A percentile compares a stretch with the other conserved stretches of the same genome.
These are phyloP conservation scores for Andricus quercusramuli DNA, from an alignment of 2,888 invertebrate genomes.

Conservation along the genomic window DNA sequence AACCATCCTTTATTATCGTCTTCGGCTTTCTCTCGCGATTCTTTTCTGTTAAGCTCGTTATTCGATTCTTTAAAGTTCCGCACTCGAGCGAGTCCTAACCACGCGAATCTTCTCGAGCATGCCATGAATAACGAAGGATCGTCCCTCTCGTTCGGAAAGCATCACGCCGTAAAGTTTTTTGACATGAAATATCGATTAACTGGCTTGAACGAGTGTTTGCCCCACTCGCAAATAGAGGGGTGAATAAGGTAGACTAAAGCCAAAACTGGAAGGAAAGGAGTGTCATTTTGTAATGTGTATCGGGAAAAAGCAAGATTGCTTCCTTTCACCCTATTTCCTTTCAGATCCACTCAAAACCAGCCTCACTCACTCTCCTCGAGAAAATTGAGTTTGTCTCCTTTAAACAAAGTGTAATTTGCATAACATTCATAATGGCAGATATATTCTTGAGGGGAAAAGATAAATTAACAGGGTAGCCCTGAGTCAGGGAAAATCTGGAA, in stretches of 20 bases:
- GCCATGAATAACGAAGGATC: constrained; percentile 43
- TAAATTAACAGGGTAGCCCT: neutral
- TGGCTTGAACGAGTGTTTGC: constrained; percentile 34
- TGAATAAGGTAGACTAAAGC: neutral
- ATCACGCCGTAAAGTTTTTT: constrained; percentile 52
- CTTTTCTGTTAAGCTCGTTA: constrained; percentile 42
- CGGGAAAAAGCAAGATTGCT: constrained; percentile 51
- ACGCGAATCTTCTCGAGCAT: constrained; percentile 41
- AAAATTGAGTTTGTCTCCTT: neutral
- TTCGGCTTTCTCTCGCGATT: constrained; percentile 40
- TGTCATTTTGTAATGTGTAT: constrained; percentile 63
- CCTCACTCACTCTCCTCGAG: constrained; percentile 46
- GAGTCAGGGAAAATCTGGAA: too few relatives aligned
- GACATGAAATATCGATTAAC: constrained; percentile 63
- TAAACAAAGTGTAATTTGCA: neutral
- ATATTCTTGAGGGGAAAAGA: neutral
- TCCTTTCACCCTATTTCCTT: constrained; percentile 68
- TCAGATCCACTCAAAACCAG: constrained; percentile 47
- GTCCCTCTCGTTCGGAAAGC: constrained; percentile 19
- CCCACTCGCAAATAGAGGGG: neutral
- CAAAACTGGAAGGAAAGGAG: constrained; percentile 55
- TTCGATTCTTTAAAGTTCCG: constrained; percentile 38
- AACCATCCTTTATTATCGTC: neutral
- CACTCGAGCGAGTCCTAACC: constrained; percentile 31
- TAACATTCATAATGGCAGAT: neutral